Conservation (phyloP, 2,797 vertebrate species). For the Anniella stebbinsi region DNA sequence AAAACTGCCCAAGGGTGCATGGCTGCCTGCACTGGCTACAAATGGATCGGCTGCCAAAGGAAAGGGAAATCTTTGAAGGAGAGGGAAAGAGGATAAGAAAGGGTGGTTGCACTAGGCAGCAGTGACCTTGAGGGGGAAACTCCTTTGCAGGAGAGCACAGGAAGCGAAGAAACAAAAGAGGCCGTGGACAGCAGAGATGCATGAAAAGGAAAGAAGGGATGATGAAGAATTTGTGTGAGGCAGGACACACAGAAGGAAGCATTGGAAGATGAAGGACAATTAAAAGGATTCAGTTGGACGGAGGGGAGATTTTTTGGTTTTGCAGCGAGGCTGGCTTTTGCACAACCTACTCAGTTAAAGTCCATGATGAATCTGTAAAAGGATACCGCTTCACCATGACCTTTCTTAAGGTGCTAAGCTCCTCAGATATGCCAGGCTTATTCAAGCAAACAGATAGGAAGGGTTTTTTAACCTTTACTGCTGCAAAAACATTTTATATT, state of each 20-base stretch:
- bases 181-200: neutral
- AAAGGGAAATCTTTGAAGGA: neutral
- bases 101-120: neutral
- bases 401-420: neutral
- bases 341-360: neutral
- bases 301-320: neutral
- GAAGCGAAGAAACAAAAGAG: neutral
- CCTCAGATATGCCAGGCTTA: neutral
- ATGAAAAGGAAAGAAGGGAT: neutral
- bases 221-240: neutral
- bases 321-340: neutral
- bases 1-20: neutral
- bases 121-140: neutral
- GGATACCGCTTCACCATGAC: neutral
- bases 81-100: neutral
- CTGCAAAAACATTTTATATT: neutral
- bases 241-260: neutral
- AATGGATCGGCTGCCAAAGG: neutral
- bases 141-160: neutral
- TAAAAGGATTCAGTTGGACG: neutral
- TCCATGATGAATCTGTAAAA: neutral
- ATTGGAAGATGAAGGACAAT: neutral
- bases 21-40: neutral
- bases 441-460: constrained; percentile 1
- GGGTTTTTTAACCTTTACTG: neutral